phyloP scores from a whole-genome alignment of 2,888 invertebrate species.

The Drosophila recens region DNA sequence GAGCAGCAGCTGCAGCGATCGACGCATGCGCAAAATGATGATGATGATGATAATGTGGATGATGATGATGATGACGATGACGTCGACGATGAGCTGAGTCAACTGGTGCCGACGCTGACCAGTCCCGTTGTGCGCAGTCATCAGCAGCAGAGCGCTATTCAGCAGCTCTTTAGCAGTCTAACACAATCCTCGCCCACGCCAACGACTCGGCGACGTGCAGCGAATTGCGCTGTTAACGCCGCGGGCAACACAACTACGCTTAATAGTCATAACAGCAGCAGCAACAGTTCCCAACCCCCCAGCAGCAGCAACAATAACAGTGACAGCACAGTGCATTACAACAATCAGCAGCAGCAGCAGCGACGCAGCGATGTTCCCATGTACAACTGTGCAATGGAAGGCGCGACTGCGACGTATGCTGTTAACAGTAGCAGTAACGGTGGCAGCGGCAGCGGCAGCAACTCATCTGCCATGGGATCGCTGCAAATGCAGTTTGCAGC shows the following conservation, averaged over 20 bases:
- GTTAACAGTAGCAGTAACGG: slow-evolving; percentile 43
- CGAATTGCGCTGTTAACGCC: slow-evolving; percentile 47
- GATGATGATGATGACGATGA: slow-evolving; percentile 57
- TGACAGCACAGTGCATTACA: slow-evolving; percentile 45
- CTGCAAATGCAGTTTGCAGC: slow-evolving; percentile 70
- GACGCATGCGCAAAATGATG: slow-evolving; percentile 31
- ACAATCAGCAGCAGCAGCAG: slow-evolving; percentile 45
- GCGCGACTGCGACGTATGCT: slow-evolving; percentile 42
- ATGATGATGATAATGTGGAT: slow-evolving; percentile 26
- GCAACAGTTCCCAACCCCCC: slow-evolving; percentile 56
- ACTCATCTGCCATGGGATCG: slow-evolving; percentile 66
- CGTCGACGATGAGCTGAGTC: slow-evolving; percentile 67
- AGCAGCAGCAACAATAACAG: slow-evolving; percentile 40
- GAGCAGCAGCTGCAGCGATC: slow-evolving; percentile 47
- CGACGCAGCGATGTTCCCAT: slow-evolving; percentile 84
- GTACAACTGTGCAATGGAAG: slow-evolving; percentile 84
- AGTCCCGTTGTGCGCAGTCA: slow-evolving; percentile 64
- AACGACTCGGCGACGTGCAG: slow-evolving; percentile 55
- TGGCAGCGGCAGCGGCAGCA: slow-evolving; percentile 33
- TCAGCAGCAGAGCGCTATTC: slow-evolving; percentile 46
- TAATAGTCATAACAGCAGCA: slow-evolving; percentile 65
- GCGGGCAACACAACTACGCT: slow-evolving; percentile 64
- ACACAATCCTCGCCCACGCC: slow-evolving; percentile 66
- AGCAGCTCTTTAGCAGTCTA: slow-evolving; percentile 75
- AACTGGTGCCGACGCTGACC: slow-evolving; percentile 71